Conservation (phyloP, 23 tunicate genomes). For the Trididemnum clinides region DNA sequence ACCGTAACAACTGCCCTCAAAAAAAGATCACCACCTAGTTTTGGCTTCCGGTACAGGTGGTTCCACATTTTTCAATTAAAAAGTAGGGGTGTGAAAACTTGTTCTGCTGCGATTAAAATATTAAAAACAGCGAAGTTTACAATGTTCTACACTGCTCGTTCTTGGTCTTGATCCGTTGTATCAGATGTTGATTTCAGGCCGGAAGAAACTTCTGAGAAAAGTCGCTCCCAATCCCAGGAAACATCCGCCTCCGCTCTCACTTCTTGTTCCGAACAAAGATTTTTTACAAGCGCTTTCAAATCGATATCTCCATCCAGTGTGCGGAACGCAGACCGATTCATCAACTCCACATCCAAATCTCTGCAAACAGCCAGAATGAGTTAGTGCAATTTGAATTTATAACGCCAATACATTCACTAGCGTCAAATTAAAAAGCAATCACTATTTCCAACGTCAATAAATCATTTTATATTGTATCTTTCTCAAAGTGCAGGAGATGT, state of each 20-base stretch:
- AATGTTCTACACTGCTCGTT: background rate
- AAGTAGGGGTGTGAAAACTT: no score
- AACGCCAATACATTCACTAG: no score
- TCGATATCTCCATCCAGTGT: constrained; percentile 82
- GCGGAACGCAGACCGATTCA: constrained; percentile 78
- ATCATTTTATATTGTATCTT: no score
- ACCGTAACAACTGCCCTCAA: no score
- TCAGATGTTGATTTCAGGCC: constrained; percentile 2
- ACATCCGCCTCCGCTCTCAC: constrained; percentile 60
- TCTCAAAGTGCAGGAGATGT: no score
- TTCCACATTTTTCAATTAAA: no score
- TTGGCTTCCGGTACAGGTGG: background rate
- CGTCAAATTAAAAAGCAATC: no score
- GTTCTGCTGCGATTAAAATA: background rate
- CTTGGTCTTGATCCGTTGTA: background rate
- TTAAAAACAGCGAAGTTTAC: background rate
- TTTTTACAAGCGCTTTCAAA: constrained; percentile 65
- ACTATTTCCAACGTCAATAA: no score
- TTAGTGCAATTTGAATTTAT: no score
- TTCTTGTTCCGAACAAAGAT: constrained; percentile 56
- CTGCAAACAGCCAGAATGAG: no score
- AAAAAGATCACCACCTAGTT: background rate
- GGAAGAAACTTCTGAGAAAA: constrained; percentile 70
- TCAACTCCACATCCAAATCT: constrained; percentile 76
- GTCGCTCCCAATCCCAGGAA: constrained; percentile 76